Conservation (phyloP, 2,113 vertebrate genomes). For the Heterochromis multidens region DNA sequence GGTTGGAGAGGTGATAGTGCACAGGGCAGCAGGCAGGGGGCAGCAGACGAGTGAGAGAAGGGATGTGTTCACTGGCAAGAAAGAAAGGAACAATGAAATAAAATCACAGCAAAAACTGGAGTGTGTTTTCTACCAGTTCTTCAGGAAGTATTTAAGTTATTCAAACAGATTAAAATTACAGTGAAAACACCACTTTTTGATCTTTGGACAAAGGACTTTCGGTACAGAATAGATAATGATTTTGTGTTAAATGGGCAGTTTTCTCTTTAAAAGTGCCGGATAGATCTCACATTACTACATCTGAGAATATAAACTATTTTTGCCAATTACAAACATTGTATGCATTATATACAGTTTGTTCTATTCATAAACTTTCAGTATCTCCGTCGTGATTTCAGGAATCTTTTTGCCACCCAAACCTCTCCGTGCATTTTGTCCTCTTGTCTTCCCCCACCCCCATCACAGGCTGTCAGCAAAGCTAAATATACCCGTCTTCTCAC, state of each 20-base stretch:
- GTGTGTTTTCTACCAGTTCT: neutral
- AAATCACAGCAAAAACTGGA: neutral
- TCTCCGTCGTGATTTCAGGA: neutral
- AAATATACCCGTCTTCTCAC: conserved; percentile 64
- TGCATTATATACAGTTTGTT: neutral
- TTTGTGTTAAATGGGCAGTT: neutral
- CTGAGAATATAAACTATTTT: neutral
- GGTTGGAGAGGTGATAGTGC: conserved; percentile 20
- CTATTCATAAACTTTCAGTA: neutral
- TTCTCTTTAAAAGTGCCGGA: neutral
- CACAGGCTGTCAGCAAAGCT: conserved; percentile 54
- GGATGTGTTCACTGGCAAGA: neutral
- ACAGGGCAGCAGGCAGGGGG: conserved; percentile 62
- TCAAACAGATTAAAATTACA: neutral
- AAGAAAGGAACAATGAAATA: neutral
- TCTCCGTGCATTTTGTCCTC: neutral
- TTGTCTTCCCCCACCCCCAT: conserved; percentile 28
- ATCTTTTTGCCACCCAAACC: conserved; percentile 12
- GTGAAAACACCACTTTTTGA: neutral
- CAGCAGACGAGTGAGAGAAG: conserved; percentile 13
- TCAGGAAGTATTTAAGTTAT: neutral
- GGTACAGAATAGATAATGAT: neutral
- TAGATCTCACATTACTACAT: neutral
- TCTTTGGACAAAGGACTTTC: neutral
- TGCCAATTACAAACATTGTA: neutral